phyloP scores from a whole-genome alignment of 2,888 invertebrate species.

The Lamproptera curius region DNA sequence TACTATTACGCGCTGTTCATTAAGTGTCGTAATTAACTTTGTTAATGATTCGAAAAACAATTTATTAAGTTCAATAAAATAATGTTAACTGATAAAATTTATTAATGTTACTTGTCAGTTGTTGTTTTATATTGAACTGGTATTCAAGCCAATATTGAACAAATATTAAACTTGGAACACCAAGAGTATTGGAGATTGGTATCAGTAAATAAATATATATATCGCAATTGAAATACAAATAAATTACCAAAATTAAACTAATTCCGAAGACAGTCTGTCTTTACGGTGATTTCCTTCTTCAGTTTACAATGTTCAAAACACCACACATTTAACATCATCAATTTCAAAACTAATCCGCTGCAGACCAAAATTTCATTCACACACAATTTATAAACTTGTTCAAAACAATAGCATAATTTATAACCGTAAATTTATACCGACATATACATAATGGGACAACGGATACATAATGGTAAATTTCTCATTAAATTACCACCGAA shows the following conservation, averaged over 20 bases:
- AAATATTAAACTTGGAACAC: too few species aligned
- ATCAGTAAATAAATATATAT: too few species aligned
- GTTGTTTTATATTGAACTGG: too few species aligned
- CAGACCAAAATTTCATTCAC: constrained; percentile 5
- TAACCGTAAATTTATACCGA: background rate
- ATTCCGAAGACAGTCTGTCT: background rate
- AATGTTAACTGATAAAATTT: too few species aligned
- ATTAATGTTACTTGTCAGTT: too few species aligned
- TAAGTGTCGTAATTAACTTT: too few species aligned
- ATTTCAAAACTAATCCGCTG: constrained; percentile 4
- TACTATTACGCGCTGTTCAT: too few species aligned
- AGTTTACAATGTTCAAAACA: background rate
- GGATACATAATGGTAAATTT: background rate
- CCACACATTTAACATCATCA: background rate
- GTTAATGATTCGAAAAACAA: too few species aligned
- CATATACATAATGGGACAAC: background rate
- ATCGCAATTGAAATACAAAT: too few species aligned
- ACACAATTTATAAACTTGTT: constrained; percentile 2
- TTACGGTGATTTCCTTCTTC: background rate
- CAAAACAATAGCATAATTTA: background rate
- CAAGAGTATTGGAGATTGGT: too few species aligned
- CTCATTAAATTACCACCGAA: background rate
- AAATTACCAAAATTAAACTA: background rate
- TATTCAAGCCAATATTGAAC: too few species aligned
- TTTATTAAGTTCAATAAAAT: too few species aligned